Conservation (phyloP, 2,113 vertebrate species). For the Patagioenas fasciata region DNA sequence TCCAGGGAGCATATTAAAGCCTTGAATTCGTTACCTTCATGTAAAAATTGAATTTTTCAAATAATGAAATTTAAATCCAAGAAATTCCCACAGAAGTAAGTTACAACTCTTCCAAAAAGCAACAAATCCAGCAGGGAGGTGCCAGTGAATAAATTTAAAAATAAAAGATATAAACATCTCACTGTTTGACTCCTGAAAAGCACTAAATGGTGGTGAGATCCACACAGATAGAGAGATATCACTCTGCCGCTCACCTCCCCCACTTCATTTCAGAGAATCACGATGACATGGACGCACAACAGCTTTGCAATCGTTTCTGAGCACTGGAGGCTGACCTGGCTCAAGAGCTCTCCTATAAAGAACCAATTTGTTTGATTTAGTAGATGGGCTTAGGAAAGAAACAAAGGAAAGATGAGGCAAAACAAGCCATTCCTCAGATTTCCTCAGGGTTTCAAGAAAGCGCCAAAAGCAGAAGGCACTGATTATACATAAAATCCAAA, state of each 20-base stretch:
- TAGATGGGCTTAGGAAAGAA: neutral
- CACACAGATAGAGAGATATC: neutral
- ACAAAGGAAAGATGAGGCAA: neutral
- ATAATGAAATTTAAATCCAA: neutral
- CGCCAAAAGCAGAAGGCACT: neutral
- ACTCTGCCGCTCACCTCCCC: neutral
- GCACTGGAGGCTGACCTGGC: neutral
- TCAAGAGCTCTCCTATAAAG: neutral
- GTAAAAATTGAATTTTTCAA: neutral
- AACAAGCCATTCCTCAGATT: neutral
- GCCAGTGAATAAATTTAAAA: neutral
- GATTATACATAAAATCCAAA: neutral
- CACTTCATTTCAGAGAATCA: neutral
- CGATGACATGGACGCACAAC: no score
- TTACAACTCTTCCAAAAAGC: neutral
- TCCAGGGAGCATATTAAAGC: neutral
- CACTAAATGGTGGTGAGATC: no score
- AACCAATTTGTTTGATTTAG: neutral
- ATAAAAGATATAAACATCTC: no score
- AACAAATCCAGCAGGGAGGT: neutral
- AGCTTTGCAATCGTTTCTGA: neutral
- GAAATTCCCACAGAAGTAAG: neutral
- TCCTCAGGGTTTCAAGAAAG: neutral
- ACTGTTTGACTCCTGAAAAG: neutral
- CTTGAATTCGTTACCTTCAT: accelerated